Evolutionary conservation across 2,113 vertebrate genomes (phyloP).

Genomic region (Cheilinus undulatus): DNA sequence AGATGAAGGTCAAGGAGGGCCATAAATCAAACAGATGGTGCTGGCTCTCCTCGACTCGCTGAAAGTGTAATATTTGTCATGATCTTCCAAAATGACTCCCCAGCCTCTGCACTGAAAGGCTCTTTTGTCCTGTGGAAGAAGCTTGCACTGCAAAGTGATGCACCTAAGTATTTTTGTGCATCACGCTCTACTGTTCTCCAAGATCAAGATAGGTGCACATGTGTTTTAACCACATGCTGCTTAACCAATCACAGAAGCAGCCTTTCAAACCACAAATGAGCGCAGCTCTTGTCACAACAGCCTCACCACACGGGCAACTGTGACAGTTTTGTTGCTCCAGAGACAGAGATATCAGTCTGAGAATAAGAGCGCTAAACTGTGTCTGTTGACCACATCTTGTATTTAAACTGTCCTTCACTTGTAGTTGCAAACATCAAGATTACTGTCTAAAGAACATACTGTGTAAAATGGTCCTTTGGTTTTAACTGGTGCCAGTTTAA

Average conservation of each 20-base stretch:
- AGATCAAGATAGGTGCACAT: constrained; percentile 26
- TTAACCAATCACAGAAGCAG: neutral
- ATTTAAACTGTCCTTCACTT: constrained; percentile 7
- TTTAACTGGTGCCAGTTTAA: neutral
- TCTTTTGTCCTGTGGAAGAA: constrained; percentile 74
- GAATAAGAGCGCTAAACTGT: constrained; percentile 2
- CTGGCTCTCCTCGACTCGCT: constrained; percentile 43
- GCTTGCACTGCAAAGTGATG: constrained; percentile 54
- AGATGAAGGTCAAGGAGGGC: constrained; percentile 44
- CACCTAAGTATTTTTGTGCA: constrained; percentile 53
- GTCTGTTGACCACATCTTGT: neutral
- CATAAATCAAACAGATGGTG: constrained; percentile 70
- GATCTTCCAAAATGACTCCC: constrained; percentile 77
- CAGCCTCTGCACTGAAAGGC: constrained; percentile 69
- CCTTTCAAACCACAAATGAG: constrained; percentile 1
- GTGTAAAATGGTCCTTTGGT: neutral
- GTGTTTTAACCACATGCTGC: constrained; percentile 5
- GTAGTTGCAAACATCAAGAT: neutral
- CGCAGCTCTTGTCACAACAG: constrained; percentile 14
- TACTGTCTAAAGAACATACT: neutral
- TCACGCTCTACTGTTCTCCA: constrained; percentile 36
- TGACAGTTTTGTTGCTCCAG: constrained; percentile 9
- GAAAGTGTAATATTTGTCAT: constrained; percentile 83
- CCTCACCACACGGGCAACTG: neutral
- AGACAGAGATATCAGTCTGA: constrained; percentile 11